A percentile compares a stretch with the other conserved stretches of the same genome.
Conservation (phyloP, 2,888 invertebrate species). For the Apoda limacodes region DNA sequence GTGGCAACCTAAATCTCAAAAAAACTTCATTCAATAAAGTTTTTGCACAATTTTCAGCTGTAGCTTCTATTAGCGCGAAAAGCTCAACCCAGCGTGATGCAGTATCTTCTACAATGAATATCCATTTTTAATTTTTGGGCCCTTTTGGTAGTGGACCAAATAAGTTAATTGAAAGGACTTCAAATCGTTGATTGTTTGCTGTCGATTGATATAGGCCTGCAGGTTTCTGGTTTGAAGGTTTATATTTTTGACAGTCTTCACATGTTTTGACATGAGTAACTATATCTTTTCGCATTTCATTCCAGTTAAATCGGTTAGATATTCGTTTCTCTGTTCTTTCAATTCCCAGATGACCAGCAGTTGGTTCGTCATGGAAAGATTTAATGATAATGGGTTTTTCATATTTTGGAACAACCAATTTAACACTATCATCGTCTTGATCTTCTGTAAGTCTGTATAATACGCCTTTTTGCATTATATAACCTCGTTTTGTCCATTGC, state of each 20-base stretch:
- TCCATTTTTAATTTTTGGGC: slow-evolving; percentile 12
- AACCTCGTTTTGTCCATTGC: background rate
- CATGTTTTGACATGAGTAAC: slow-evolving; percentile 22
- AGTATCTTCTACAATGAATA: slow-evolving; percentile 21
- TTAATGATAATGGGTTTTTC: background rate
- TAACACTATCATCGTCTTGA: background rate
- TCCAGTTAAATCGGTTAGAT: slow-evolving; percentile 20
- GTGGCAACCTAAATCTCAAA: slow-evolving; percentile 28
- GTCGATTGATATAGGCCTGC: slow-evolving; percentile 28
- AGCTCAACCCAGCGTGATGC: slow-evolving; percentile 22
- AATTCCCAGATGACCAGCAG: slow-evolving; percentile 20
- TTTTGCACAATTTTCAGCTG: slow-evolving; percentile 22
- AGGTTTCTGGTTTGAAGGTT: slow-evolving; percentile 27
- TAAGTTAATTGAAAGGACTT: slow-evolving; percentile 27
- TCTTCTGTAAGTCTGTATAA: background rate
- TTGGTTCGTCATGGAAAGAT: background rate
- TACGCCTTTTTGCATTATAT: slow-evolving; percentile 1
- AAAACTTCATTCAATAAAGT: slow-evolving; percentile 28
- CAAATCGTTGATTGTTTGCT: slow-evolving; percentile 19
- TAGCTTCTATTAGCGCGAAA: slow-evolving; percentile 20
- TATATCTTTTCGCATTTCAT: slow-evolving; percentile 23
- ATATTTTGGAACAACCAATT: background rate
- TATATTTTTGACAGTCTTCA: slow-evolving; percentile 27
- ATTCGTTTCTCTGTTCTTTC: slow-evolving; percentile 19
- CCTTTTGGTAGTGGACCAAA: slow-evolving; percentile 23